Evolutionary conservation across 2,113 vertebrate species (phyloP), one percentile per base, ranked within the genome.

Genomic region (Furnarius figulus): DNA sequence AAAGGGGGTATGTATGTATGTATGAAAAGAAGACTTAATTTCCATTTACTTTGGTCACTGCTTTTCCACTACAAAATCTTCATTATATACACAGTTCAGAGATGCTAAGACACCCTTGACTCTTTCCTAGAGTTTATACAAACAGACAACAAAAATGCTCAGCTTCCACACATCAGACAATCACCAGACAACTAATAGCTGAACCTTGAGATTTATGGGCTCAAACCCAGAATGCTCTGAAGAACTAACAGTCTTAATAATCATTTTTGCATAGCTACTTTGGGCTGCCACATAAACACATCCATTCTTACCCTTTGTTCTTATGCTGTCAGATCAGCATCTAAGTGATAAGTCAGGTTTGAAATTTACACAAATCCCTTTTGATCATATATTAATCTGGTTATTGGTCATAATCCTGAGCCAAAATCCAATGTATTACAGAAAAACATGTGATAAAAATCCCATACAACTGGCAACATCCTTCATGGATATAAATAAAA

Each of bases 341-440:
- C 22, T 52, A 44, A 77, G 30, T 42, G 63, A n/a, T 31, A 80
- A 53, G 20, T 52, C 63, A 71, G 20, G 50, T 81, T 42, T 65
- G 55, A 90, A 67, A 77, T 50, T 18, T 8, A 50, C 37, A 88
- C 27, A 74, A 59, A 88, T 71, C 33, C 79, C 67, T 85, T 87
- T 58, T 89, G 87, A 90, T 92, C 55, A 62, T 58, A 21, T 21
- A 39, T 44, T 85, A 87, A 82, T 88, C 82, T 65, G 65, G 61
- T 81, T 92, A 81, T 18, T 70, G 22, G 49, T n/a, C 66, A 58
- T 65, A 92, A 90, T 65, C 47, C 52, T 3, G 49, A 72, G 23
- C 31, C 37, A 86, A 87, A 95, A 88, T 27, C 49, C 80, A 77
- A 33, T 5, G 21, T 21, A 46, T 49, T 50, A 70, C 8, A 86